These are phyloP conservation scores for Eubucco bourcierii DNA, from an alignment of 2,113 vertebrate genomes.

Conservation along the genomic window DNA sequence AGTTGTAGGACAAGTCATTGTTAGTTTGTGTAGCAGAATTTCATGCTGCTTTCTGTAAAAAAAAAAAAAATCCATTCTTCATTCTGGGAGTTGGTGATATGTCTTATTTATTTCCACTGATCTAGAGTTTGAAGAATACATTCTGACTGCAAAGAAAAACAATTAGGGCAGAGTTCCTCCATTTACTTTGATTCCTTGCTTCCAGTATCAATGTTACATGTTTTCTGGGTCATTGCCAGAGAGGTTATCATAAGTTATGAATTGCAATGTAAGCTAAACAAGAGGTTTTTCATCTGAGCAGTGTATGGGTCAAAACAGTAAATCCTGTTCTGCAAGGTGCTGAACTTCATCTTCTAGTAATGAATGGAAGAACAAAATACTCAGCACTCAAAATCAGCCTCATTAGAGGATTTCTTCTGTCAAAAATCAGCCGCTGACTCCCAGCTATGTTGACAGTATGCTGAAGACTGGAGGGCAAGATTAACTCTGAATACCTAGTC, in stretches of 20 bases:
- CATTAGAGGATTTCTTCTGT: slow-evolving; percentile 27
- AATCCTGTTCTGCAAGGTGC: background rate
- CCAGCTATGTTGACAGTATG: slow-evolving; percentile 38
- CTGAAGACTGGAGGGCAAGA: slow-evolving; percentile 24
- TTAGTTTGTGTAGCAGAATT: background rate
- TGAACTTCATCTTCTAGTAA: background rate
- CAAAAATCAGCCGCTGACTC: slow-evolving; percentile 17
- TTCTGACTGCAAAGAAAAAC: background rate
- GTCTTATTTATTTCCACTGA: background rate
- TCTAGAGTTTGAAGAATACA: background rate
- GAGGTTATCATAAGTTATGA: background rate
- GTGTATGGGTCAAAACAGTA: background rate
- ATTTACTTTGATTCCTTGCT: background rate
- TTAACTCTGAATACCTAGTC: slow-evolving; percentile 28
- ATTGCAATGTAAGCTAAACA: background rate
- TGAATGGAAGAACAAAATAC: slow-evolving; percentile 9
- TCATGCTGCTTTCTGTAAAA: background rate
- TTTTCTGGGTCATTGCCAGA: background rate
- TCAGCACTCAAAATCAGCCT: slow-evolving; percentile 19
- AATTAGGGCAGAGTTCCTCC: background rate
- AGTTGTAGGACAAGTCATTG: background rate
- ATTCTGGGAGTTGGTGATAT: background rate
- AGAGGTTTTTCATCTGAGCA: background rate
- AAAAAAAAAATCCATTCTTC: background rate
- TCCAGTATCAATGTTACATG: background rate